phyloP scores from a whole-genome alignment of 2,888 invertebrate species.

The Papilio protenor region DNA sequence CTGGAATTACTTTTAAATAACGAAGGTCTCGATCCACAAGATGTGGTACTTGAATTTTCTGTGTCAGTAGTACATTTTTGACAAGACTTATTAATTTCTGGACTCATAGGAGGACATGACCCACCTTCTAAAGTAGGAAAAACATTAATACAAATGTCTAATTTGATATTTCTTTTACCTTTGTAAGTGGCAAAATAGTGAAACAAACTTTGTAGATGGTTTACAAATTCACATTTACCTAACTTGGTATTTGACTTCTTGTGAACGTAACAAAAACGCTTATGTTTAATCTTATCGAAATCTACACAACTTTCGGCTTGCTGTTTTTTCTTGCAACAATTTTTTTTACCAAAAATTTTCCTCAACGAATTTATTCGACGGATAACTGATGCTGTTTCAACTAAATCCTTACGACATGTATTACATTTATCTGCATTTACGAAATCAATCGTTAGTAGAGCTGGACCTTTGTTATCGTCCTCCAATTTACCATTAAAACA shows the following conservation, averaged over 20 bases:
- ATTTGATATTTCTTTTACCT: constrained; percentile 59
- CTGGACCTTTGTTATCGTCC: constrained; percentile 47
- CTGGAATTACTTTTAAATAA: background rate
- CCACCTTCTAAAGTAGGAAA: constrained; percentile 52
- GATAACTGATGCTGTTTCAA: constrained; percentile 11
- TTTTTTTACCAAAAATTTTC: constrained; percentile 38
- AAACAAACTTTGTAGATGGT: constrained; percentile 60
- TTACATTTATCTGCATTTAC: constrained; percentile 46
- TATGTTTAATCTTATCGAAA: constrained; percentile 50
- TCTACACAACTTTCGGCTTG: constrained; percentile 39
- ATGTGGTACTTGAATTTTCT: background rate
- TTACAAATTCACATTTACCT: constrained; percentile 50
- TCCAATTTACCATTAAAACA: constrained; percentile 42
- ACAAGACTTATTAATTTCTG: constrained; percentile 39
- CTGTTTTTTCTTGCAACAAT: constrained; percentile 44
- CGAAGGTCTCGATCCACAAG: background rate
- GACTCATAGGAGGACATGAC: constrained; percentile 30
- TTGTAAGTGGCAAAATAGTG: constrained; percentile 59
- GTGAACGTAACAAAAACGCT: constrained; percentile 54
- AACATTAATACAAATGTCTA: constrained; percentile 67
- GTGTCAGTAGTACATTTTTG: background rate
- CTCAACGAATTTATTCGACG: constrained; percentile 16
- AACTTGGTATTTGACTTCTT: constrained; percentile 52
- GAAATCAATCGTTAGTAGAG: constrained; percentile 51
- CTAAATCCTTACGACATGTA: constrained; percentile 38